Evolutionary conservation across 2,888 invertebrate species (phyloP).

Genomic region (Nomada ruficornis): DNA sequence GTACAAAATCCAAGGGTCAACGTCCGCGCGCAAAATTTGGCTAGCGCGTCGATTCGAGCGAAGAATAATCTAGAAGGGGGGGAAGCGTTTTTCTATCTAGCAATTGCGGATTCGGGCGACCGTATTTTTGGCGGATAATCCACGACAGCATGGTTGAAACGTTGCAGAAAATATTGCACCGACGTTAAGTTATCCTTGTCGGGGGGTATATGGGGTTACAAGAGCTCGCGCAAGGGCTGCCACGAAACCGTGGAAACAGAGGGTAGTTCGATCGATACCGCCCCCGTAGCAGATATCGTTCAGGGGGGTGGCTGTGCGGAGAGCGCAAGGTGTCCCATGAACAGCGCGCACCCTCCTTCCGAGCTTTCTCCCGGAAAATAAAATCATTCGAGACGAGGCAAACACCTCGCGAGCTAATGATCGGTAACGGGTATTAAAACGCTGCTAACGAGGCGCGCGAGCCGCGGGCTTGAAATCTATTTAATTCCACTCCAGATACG

Average conservation of each 20-base stretch:
- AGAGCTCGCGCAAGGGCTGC: constrained; percentile 66
- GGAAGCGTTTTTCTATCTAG: constrained; percentile 8
- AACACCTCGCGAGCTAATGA: constrained; percentile 27
- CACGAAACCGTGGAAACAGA: constrained; percentile 69
- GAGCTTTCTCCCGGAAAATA: constrained; percentile 51
- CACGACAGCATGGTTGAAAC: too few relatives aligned
- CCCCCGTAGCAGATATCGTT: constrained; percentile 76
- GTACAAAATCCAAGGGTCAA: constrained; percentile 28
- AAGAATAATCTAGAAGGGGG: neutral
- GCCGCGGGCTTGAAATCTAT: constrained; percentile 15
- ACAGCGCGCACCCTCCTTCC: constrained; percentile 35
- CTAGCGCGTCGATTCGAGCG: constrained; percentile 8
- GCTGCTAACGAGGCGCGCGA: constrained; percentile 30
- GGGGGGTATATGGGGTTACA: constrained; percentile 44
- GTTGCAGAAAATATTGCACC: constrained; percentile 46
- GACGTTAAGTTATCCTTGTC: constrained; percentile 48
- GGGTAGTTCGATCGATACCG: constrained; percentile 75
- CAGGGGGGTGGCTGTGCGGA: constrained; percentile 55
- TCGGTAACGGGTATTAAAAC: constrained; percentile 41
- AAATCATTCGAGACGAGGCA: constrained; percentile 52
- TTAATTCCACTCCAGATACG: constrained; percentile 37
- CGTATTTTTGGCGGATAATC: constrained; percentile 7
- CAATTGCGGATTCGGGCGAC: neutral
- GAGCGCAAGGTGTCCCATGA: constrained; percentile 67
- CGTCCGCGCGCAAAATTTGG: constrained; percentile 23